phyloP scores from a whole-genome alignment of 2,113 vertebrate genomes.

The Echinops telfairi region DNA sequence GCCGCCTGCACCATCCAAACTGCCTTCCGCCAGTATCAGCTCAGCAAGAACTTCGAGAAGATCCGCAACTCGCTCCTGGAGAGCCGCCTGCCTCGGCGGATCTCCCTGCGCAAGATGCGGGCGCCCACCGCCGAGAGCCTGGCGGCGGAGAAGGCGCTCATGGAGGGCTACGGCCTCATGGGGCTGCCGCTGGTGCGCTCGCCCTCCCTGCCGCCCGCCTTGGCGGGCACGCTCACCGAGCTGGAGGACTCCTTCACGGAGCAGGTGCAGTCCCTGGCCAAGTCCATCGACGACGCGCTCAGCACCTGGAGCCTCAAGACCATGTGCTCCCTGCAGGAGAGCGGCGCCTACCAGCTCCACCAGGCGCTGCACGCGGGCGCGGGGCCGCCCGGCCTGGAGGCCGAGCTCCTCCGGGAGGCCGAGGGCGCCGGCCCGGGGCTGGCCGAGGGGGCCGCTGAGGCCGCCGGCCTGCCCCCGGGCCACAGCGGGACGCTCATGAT shows the following conservation, averaged over 20 bases:
- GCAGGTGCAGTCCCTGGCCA: slow-evolving; percentile 97
- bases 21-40: slow-evolving; percentile 98
- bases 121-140: slow-evolving; percentile 94
- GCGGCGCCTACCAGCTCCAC: slow-evolving; percentile 92
- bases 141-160: slow-evolving; percentile 94
- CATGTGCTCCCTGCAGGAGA: slow-evolving; percentile 94
- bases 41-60: slow-evolving; percentile 99
- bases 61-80: slow-evolving; percentile 98
- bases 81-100: slow-evolving; percentile 96
- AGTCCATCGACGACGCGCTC: slow-evolving; percentile 98
- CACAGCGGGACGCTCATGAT: slow-evolving; percentile 97
- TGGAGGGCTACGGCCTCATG: slow-evolving; percentile 94
- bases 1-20: slow-evolving; percentile 99
- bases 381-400: slow-evolving; percentile 85
- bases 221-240: slow-evolving; percentile 94
- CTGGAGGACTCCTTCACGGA: slow-evolving; percentile 98
- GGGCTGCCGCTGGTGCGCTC: slow-evolving; percentile 95
- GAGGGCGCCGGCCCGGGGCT: slow-evolving; percentile 84
- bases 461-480: slow-evolving; percentile 91
- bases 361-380: slow-evolving; percentile 90
- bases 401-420: slow-evolving; percentile 88
- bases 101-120: slow-evolving; percentile 95
- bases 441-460: slow-evolving; percentile 90
- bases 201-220: slow-evolving; percentile 93
- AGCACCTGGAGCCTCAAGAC: slow-evolving; percentile 98